Evolutionary conservation across 2,113 vertebrate genomes (phyloP), one percentile per base, ranked within the genome.

Genomic region (Carassius gibelio): DNA sequence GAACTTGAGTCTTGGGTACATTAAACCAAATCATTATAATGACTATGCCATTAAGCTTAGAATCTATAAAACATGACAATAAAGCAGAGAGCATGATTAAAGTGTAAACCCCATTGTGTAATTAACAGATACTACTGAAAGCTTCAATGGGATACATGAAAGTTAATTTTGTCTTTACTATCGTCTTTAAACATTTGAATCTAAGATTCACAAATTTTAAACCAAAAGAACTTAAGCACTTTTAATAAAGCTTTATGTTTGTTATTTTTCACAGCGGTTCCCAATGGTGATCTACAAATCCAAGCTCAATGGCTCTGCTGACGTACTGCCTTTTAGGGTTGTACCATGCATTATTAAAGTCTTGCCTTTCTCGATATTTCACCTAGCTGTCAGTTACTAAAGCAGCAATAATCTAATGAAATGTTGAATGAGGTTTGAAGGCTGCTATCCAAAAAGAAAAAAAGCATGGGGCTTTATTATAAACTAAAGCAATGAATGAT

Each of bases 331-430:
- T 76, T 11, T 45, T 75, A 72, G 55, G 5, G 36, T 4, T 52
- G 17, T 36, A n/a, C 23, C 23, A 68, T 86, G 69, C 55, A 86
- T 82, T 64, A 66, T 84, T 84, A 72, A 87, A 74, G 71, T 10
- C 45, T 77, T 64, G n/a, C 21, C 36, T 80, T 84, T 79, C 57
- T 30, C 17, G 17, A 81, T 86, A 81, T 84, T 81, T 84, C 82
- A 84, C 75, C 8, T 34, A 19, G 17, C 30, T 57, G 55, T 23
- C 72, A 72, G 21, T 55, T 23, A 48, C 21, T 50, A 34, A 59
- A 11, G 72, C 62, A 8, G 66, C 62, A 79, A 75, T 82, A 79
- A 83, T 71, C 17, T 61, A 84, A 87, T 85, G 38, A 79, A 82
- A 81, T 77, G 30, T 75, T 69, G 81, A 78, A 76, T 17, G 21